A percentile compares a stretch with the other conserved stretches of the same genome.
Conservation (phyloP, 2,113 vertebrate species). For the Phalacrocorax brasilianus region DNA sequence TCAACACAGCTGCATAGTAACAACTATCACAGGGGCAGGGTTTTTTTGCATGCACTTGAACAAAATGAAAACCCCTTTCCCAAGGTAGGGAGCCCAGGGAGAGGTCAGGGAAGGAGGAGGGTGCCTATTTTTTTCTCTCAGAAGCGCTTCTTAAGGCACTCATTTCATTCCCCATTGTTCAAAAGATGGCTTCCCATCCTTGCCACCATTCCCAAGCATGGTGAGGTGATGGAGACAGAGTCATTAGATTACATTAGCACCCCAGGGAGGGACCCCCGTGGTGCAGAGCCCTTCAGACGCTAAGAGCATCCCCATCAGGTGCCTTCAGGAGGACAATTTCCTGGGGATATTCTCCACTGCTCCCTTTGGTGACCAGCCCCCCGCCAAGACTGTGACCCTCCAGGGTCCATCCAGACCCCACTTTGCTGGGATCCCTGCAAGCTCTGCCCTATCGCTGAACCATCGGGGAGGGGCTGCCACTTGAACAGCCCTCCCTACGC, state of each 20-base stretch:
- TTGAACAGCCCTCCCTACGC: neutral
- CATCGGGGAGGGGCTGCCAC: accelerated
- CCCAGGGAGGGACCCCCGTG: too few species aligned
- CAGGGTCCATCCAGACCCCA: neutral
- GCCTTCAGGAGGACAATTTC: neutral
- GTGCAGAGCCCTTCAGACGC: neutral
- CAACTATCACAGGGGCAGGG: neutral
- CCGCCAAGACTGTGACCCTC: neutral
- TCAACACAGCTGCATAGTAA: neutral
- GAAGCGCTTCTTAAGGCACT: neutral
- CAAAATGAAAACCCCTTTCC: neutral
- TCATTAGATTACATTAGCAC: accelerated
- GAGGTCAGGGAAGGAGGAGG: neutral
- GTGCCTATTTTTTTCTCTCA: neutral
- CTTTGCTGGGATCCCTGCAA: neutral
- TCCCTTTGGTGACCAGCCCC: neutral
- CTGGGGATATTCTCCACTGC: neutral
- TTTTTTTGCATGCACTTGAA: neutral
- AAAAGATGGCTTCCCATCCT: neutral
- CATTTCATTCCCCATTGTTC: neutral
- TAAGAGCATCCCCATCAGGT: neutral
- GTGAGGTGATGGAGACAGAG: neutral
- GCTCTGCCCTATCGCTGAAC: neutral
- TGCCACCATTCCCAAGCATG: neutral
- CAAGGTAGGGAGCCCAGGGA: neutral